Base-by-base conservation (phyloP, 1,140 invertebrate genomes). In the Drosophila fuyamai region DNA sequence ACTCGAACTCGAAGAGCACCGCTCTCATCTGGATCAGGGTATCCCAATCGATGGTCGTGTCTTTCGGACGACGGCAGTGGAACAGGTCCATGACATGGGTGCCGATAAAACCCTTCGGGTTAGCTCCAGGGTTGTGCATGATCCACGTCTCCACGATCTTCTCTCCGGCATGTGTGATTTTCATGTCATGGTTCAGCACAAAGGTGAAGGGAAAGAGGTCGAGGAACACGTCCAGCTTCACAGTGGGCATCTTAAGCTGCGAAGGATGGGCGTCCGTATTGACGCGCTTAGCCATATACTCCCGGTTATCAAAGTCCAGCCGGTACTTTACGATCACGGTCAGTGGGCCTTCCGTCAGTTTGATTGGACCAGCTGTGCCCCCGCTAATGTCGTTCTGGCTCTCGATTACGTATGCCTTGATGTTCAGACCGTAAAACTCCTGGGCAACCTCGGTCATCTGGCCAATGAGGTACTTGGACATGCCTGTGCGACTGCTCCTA, bases 401-500 rank as follows among this genome's bases (percentile, higher is more conserved):
- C 68, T 96, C 95, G 16, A 97, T 84, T 0, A 97, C 94, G 18
- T 94, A 93, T 5, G 96, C 95, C 68, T 95, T 94, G 43, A 98
- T 93, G 72, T 95, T 94, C 41, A 96, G 94, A 8, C 95, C 93
- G 92, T 97, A 98, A 59, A 98, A 95, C 55, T 95, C 95, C 65
- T 95, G 94, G 0, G 96, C 97, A 84, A 97, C 97, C 92, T 97
- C 95, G 51, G 95, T 94, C 73, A 98, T 92, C 91, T 97, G 97
- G 32, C 97, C 96, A 93, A 97, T 97, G 1, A 98, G 94, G 86
- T 98, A 98, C 79, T 97, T 95, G 0, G 95, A 96, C 88, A 97
- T 97, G 2, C 97, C 97, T 32, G 94, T 94, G 56, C 96, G 94
- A 1, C 94, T 94, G 65, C 96, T 97, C 50, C 96, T 94, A 86